Conservation (phyloP, 2,113 vertebrate species). For the Sander lucioperca region DNA sequence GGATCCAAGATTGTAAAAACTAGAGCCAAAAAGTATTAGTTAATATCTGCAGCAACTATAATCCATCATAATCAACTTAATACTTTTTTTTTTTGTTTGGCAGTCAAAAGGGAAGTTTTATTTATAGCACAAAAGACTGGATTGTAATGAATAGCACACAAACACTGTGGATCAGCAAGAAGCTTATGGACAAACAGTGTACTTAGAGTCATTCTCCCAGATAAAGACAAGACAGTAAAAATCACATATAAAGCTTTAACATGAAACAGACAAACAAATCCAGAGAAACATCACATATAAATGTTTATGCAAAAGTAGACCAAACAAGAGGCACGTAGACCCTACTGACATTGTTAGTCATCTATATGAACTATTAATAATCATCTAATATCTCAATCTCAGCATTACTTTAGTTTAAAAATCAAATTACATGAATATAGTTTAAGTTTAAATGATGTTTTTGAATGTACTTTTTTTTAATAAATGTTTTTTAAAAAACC, state of each 20-base stretch:
- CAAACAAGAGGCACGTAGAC: constrained; percentile 57
- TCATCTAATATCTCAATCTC: background rate
- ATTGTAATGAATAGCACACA: constrained; percentile 59
- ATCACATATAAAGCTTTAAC: constrained; percentile 52
- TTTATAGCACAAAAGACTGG: constrained; percentile 25
- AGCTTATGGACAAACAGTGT: constrained; percentile 53
- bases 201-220: constrained; percentile 37
- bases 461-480: background rate
- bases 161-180: constrained; percentile 41
- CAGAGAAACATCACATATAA: constrained; percentile 52
- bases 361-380: constrained; percentile 43
- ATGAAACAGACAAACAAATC: constrained; percentile 35
- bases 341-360: constrained; percentile 66
- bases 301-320: constrained; percentile 58
- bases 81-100: background rate
- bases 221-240: constrained; percentile 56
- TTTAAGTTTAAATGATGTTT: constrained; percentile 35
- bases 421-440: constrained; percentile 9
- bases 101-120: constrained; percentile 27
- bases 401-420: constrained; percentile 23
- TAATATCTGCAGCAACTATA: constrained; percentile 13
- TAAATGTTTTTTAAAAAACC: background rate
- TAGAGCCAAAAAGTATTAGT: constrained; percentile 42
- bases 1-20: constrained; percentile 32
- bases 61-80: constrained; percentile 18